Evolutionary conservation across 2,888 invertebrate genomes (phyloP).

Genomic region (Endomychus coccineus): DNA sequence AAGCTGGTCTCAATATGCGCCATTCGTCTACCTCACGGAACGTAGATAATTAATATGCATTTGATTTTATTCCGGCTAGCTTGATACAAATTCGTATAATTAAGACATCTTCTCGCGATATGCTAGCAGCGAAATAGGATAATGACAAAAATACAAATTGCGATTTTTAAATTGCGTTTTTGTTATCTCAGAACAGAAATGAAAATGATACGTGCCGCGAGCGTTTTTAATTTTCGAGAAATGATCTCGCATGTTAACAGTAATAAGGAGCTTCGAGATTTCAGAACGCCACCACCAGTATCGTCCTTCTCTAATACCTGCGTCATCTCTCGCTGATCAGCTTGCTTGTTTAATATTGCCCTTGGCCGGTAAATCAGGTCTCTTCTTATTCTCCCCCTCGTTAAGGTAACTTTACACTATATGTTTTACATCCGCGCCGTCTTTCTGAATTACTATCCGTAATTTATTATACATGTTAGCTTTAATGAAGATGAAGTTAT

Average conservation of each 20-base stretch:
- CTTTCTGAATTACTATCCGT: too few relatives aligned
- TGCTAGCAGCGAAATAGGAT: too few relatives aligned
- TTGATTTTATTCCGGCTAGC: too few relatives aligned
- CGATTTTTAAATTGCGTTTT: conserved; percentile 44
- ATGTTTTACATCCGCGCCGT: too few relatives aligned
- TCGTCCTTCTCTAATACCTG: conserved; percentile 27
- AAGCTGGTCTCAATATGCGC: too few relatives aligned
- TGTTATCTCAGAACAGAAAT: conserved; percentile 41
- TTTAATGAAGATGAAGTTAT: too few relatives aligned
- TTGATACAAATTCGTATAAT: not conserved
- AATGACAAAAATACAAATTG: conserved; percentile 43
- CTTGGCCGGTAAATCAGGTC: conserved; percentile 39
- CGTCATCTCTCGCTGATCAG: conserved; percentile 16
- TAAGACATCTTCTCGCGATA: not conserved
- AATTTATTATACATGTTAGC: too few relatives aligned
- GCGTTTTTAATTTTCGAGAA: conserved; percentile 46
- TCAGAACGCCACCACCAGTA: conserved; percentile 28
- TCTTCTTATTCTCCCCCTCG: too few relatives aligned
- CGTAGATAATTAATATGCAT: too few relatives aligned
- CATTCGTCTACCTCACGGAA: too few relatives aligned
- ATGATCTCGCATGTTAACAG: conserved; percentile 42
- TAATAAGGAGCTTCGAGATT: conserved; percentile 42
- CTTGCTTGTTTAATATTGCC: conserved; percentile 38
- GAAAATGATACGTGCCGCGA: conserved; percentile 43
- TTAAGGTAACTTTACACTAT: too few relatives aligned